Percentiles rank a stretch among this genome's conserved stretches.
Evolutionary conservation across 2,113 vertebrate species (phyloP).

Genomic region (Hassar affinis): DNA sequence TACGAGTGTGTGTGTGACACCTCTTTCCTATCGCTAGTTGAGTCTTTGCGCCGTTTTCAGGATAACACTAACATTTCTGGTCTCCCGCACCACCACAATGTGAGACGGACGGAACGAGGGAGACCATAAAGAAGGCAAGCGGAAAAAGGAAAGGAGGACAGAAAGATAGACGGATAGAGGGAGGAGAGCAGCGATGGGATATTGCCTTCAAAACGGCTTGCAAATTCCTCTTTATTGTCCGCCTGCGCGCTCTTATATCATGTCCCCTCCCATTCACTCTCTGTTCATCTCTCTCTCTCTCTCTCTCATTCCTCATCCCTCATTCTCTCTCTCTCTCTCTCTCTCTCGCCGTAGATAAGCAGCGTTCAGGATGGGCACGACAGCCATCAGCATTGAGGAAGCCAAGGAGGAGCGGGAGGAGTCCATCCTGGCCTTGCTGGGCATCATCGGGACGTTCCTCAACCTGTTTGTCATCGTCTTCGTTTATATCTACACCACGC

Average conservation of each 20-base stretch:
- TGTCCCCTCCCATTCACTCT: not conserved
- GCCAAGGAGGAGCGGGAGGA: slow-evolving; percentile 89
- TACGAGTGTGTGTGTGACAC: not conserved
- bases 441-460: slow-evolving; percentile 85
- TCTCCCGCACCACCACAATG: not conserved
- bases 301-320: not conserved
- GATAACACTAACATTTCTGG: not conserved
- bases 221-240: slow-evolving; percentile 18
- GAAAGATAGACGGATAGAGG: not conserved
- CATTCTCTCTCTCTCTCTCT: not conserved
- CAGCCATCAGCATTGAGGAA: slow-evolving; percentile 82
- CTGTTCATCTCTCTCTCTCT: not conserved
- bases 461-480: slow-evolving; percentile 89
- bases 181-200: not conserved
- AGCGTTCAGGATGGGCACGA: slow-evolving; percentile 82
- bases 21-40: not conserved
- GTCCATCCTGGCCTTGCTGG: slow-evolving; percentile 84
- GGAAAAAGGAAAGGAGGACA: not conserved
- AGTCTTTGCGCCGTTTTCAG: not conserved
- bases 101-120: not conserved
- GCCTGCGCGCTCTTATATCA: not conserved
- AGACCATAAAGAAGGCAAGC: not conserved
- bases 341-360: slow-evolving; percentile 70
- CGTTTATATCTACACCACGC: slow-evolving; percentile 86
- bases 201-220: not conserved